Conservation (phyloP, 2,888 invertebrate species). For the Venusia cambrica region DNA sequence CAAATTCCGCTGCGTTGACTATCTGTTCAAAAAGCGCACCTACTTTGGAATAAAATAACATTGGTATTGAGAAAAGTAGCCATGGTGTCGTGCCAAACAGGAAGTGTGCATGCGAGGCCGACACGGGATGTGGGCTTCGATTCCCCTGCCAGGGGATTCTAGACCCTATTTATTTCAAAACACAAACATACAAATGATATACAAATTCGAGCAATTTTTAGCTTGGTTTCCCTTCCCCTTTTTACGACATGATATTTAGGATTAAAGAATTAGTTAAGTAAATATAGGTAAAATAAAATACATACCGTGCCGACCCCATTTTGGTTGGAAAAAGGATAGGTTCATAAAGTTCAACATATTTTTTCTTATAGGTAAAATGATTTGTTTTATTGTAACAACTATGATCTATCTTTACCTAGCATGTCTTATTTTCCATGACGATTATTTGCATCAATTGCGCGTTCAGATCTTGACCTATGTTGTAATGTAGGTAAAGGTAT, state of each 20-base stretch:
- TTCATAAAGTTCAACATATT: too few relatives aligned
- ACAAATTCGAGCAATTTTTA: constrained; percentile 29
- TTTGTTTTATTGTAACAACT: too few relatives aligned
- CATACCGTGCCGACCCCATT: too few relatives aligned
- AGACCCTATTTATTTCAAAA: constrained; percentile 50
- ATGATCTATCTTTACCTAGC: too few relatives aligned
- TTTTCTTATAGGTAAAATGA: too few relatives aligned
- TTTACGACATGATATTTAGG: constrained; percentile 22
- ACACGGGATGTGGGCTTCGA: constrained; percentile 68
- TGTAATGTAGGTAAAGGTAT: too few relatives aligned
- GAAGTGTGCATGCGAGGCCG: constrained; percentile 70
- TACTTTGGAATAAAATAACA: constrained; percentile 42
- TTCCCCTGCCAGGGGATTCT: constrained; percentile 55
- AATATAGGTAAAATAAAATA: too few relatives aligned
- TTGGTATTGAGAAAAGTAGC: constrained; percentile 64
- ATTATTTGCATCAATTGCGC: too few relatives aligned
- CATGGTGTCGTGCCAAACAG: constrained; percentile 77
- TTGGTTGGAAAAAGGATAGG: too few relatives aligned
- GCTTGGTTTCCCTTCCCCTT: constrained; percentile 28
- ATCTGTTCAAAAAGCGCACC: constrained; percentile 23
- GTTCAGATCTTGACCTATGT: too few relatives aligned
- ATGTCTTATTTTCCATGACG: too few relatives aligned
- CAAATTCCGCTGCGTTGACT: constrained; percentile 8
- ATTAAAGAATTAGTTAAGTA: too few relatives aligned
- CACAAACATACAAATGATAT: constrained; percentile 28